A percentile compares a stretch with the other conserved stretches of the same genome.
Evolutionary conservation across 2,113 vertebrate genomes (phyloP).

Genomic region (Gavialis gangeticus): DNA sequence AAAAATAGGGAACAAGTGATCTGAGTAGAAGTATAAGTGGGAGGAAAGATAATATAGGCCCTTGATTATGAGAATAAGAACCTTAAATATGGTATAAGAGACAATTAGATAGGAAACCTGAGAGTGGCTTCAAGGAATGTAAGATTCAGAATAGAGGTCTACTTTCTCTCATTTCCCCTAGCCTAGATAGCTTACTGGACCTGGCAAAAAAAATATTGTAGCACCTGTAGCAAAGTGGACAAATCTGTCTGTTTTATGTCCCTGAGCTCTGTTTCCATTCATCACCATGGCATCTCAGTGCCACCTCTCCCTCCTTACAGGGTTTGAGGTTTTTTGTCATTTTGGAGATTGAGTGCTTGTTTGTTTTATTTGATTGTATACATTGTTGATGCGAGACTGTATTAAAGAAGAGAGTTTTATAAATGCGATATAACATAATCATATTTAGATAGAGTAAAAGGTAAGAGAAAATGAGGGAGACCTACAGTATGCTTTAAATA

Average conservation of each 20-base stretch:
- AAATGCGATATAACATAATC: background rate
- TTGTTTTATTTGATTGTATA: constrained; percentile 16
- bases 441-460: background rate
- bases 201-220: background rate
- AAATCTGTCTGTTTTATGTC: background rate
- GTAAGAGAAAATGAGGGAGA: background rate
- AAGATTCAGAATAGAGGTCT: background rate
- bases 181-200: background rate
- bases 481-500: background rate
- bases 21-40: background rate
- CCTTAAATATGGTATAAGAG: background rate
- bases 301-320: background rate
- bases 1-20: background rate
- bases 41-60: background rate
- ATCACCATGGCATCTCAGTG: background rate
- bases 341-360: background rate
- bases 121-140: background rate
- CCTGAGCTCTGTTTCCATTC: background rate
- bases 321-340: background rate
- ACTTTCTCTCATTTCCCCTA: background rate
- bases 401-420: background rate
- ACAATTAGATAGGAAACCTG: background rate
- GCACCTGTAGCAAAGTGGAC: background rate
- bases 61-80: background rate
- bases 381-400: background rate